Conservation (phyloP, 2,113 vertebrate genomes). For the Salminus brasiliensis region DNA sequence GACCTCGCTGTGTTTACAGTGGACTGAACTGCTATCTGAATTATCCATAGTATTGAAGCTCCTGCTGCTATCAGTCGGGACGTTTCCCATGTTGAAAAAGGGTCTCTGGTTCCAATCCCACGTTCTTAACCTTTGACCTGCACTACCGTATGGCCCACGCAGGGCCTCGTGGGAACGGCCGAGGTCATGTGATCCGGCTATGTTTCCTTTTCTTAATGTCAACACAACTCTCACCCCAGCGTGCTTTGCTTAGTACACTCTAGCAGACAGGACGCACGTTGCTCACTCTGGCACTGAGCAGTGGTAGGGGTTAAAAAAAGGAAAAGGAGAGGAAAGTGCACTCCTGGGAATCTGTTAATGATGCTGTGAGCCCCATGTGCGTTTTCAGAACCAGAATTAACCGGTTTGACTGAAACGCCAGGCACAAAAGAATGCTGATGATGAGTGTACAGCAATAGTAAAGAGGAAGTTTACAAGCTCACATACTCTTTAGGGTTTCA, state of each 20-base stretch:
- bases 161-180: constrained; percentile 16
- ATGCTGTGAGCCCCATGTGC: not conserved
- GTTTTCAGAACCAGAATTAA: not conserved
- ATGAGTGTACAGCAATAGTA: not conserved
- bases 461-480: too few species aligned
- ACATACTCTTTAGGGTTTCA: too few species aligned
- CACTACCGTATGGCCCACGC: constrained; percentile 17
- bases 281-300: too few species aligned
- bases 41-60: not conserved
- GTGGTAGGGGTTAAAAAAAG: not conserved
- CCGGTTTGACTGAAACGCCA: not conserved
- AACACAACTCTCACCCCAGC: constrained; percentile 9
- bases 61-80: not conserved
- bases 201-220: constrained; percentile 26
- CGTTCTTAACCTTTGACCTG: constrained; percentile 34
- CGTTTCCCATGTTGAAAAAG: constrained; percentile 24
- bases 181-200: constrained; percentile 41
- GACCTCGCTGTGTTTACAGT: not conserved
- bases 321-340: not conserved
- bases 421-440: not conserved
- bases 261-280: not conserved
- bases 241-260: not conserved
- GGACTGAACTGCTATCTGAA: not conserved
- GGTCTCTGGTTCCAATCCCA: constrained; percentile 32
- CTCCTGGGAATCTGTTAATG: not conserved